Base-by-base conservation (phyloP, 2,888 invertebrate genomes). In the Drosophila austrosaltans region DNA sequence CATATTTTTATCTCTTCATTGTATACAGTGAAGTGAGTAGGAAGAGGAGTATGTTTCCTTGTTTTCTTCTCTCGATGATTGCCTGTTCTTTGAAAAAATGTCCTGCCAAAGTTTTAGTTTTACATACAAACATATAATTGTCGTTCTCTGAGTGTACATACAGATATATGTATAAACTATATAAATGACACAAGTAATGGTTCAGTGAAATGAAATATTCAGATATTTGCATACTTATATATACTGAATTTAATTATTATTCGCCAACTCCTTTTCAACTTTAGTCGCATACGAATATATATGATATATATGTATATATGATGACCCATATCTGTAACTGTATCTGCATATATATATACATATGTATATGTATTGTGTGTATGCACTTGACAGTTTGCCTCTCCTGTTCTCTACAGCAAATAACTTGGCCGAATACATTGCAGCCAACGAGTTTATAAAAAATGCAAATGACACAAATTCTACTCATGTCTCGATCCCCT, bases 381-480 rank as follows among this genome's bases (percentile, higher is more conserved):
- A 6, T 54, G 30, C 30, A 16, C 30, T 48, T 48, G 48, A 48
- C 48, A 42, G 42, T 25, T 10, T 20, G 48, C 48, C 25, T 25
- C 48, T 48, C 22, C 48, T 25, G 12, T 48, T 48, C 22, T 48
- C 22, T 48, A 48, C 10, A 10, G 48, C 48, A 42, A 28, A 3
- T 42, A 7, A 44, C 32, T 44, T 32, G 22, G 28, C 25, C 44
- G n/a, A 44, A 44, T 40, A n/a, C 30, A 28, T 53, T 53, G 48
- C 53, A 22, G 62, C 10, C 53, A 48, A 39, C 12, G 42, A 42
- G 59, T 53, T 75, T 61, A 63, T 76, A 63, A 71, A 68, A 69
- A 63, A 83, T 81, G 78, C 81, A 81, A 78, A 81, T 72, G 69
- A 69, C 75, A 71, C 59, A 66, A 73, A 66, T 67, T 77, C 66